Percentiles rank a stretch among this genome's conserved stretches.
Conservation (phyloP, 2,797 vertebrate species). For the Anguilla obscura region DNA sequence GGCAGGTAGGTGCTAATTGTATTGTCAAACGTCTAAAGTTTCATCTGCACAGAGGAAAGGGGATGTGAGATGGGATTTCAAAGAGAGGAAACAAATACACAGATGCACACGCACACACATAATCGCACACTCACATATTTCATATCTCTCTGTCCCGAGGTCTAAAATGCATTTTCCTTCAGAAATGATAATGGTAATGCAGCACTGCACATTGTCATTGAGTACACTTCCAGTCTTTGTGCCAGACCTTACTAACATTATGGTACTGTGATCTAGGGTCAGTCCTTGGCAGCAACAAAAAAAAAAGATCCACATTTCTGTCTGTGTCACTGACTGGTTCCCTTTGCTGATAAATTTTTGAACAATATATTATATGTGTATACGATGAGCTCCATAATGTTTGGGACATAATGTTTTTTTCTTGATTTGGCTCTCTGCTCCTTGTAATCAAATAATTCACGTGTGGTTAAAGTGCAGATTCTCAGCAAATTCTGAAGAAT, state of each 20-base stretch:
- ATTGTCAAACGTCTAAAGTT: neutral
- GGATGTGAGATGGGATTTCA: neutral
- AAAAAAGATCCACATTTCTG: neutral
- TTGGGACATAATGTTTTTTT: no score
- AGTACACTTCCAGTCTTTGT: neutral
- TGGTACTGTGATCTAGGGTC: neutral
- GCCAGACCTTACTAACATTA: neutral
- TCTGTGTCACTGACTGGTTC: neutral
- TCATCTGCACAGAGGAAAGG: neutral
- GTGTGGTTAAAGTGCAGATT: no score
- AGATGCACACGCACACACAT: neutral
- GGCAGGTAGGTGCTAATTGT: slow-evolving; percentile 20
- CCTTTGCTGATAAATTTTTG: no score
- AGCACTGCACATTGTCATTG: neutral
- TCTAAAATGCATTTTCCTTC: neutral
- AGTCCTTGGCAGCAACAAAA: neutral
- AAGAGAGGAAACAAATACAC: neutral
- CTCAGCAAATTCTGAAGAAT: no score
- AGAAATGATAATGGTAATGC: neutral
- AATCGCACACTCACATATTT: neutral
- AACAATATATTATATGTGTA: no score
- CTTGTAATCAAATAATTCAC: no score
- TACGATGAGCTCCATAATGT: no score
- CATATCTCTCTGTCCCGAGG: neutral
- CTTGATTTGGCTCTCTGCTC: no score